Conservation (phyloP, 2,113 vertebrate genomes). For the Dicrurus megarhynchus region DNA sequence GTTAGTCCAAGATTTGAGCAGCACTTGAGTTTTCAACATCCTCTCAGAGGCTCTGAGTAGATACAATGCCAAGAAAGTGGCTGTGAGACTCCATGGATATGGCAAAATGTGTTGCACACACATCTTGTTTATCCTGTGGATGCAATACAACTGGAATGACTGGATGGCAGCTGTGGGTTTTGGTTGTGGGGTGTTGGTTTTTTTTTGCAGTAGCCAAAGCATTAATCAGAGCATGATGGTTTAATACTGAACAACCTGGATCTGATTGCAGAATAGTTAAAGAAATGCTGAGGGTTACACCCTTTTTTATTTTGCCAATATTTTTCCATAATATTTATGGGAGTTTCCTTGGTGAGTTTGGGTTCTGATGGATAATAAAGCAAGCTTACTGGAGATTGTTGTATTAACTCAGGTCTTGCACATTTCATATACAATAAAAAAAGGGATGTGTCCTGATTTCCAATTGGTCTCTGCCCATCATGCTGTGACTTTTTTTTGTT, state of each 20-base stretch:
- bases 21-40: background rate
- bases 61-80: background rate
- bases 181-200: background rate
- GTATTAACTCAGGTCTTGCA: conserved; percentile 8
- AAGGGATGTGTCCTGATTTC: conserved; percentile 1
- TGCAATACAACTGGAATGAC: background rate
- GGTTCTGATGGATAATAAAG: background rate
- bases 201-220: background rate
- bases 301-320: background rate
- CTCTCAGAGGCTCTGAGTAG: background rate
- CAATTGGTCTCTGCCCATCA: background rate
- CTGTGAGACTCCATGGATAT: background rate
- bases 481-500: background rate
- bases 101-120: background rate
- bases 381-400: background rate
- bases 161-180: background rate
- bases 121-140: background rate
- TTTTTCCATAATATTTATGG: conserved; percentile 16
- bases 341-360: conserved; percentile 22
- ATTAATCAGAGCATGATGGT: background rate
- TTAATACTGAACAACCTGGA: background rate
- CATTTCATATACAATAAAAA: conserved; percentile 6
- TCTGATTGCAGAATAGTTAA: background rate
- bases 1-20: background rate
- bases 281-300: background rate